Evolutionary conservation across 2,888 invertebrate species (phyloP).

Genomic region (Augiades crinisus): DNA sequence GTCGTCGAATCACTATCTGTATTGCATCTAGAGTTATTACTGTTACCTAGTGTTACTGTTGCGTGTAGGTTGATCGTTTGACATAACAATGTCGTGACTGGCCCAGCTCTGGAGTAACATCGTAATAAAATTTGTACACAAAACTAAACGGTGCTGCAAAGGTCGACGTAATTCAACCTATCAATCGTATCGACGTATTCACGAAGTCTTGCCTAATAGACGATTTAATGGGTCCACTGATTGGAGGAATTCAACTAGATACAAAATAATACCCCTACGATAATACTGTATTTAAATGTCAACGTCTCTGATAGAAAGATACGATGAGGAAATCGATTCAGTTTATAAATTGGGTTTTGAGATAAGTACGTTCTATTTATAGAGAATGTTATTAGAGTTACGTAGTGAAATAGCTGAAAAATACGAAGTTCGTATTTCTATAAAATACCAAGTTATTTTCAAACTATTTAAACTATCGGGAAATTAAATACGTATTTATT

Average conservation of each 20-base stretch:
- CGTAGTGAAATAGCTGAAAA: too few relatives aligned
- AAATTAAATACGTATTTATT: too few relatives aligned
- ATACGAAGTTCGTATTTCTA: too few relatives aligned
- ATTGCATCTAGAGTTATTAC: slow-evolving; percentile 25
- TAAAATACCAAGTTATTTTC: too few relatives aligned
- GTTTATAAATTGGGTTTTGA: not conserved
- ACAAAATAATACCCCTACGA: not conserved
- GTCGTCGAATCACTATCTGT: not conserved
- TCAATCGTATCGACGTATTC: slow-evolving; percentile 22
- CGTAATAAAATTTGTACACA: slow-evolving; percentile 49
- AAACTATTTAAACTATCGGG: too few relatives aligned
- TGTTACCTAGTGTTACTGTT: slow-evolving; percentile 53
- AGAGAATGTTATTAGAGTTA: too few relatives aligned
- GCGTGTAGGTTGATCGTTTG: slow-evolving; percentile 61
- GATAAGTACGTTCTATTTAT: too few relatives aligned
- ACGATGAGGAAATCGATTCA: not conserved
- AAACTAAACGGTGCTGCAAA: slow-evolving; percentile 21
- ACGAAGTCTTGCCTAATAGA: slow-evolving; percentile 17
- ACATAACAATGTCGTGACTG: slow-evolving; percentile 62
- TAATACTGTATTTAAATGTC: not conserved
- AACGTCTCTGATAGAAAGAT: not conserved
- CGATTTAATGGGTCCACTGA: slow-evolving; percentile 12
- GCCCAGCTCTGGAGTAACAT: slow-evolving; percentile 54
- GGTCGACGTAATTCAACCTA: slow-evolving; percentile 23
- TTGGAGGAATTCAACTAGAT: slow-evolving; percentile 9